Evolutionary conservation across 2,797 vertebrate species (phyloP).

Genomic region (Galago senegalensis): DNA sequence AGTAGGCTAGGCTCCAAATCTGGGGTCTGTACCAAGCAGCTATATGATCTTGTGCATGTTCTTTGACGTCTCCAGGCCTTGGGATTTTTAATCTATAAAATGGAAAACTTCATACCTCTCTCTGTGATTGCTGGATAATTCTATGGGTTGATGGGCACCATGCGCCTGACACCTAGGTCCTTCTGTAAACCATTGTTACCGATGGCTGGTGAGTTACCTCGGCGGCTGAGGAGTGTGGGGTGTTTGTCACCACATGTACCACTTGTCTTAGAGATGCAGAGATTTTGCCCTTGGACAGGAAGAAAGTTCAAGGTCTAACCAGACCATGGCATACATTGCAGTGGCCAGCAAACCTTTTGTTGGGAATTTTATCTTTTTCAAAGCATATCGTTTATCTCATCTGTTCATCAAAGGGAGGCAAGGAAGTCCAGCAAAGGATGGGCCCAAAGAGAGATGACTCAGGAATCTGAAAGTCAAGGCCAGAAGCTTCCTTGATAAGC

Average conservation of each 20-base stretch:
- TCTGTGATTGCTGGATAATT: neutral
- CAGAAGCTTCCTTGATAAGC: slow-evolving; percentile 39
- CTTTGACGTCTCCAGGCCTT: neutral
- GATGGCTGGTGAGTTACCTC: neutral
- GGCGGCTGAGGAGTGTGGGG: fast-evolving
- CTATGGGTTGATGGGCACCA: neutral
- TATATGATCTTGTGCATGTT: fast-evolving
- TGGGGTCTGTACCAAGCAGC: neutral
- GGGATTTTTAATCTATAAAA: neutral
- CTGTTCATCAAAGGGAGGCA: slow-evolving; percentile 57
- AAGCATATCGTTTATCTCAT: slow-evolving; percentile 63
- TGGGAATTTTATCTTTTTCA: slow-evolving; percentile 72
- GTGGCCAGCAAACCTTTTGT: neutral
- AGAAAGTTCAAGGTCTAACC: slow-evolving; percentile 34
- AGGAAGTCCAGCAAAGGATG: slow-evolving; percentile 41
- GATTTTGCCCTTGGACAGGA: neutral
- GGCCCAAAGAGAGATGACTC: slow-evolving; percentile 74
- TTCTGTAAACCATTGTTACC: neutral
- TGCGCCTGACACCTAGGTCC: fast-evolving
- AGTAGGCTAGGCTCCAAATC: neutral
- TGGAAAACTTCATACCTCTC: neutral
- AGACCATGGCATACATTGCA: neutral
- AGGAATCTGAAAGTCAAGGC: slow-evolving; percentile 69
- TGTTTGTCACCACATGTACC: neutral
- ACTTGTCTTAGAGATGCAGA: neutral